Evolutionary conservation across 2,113 vertebrate genomes (phyloP).

Genomic region (Anoura caudifer): DNA sequence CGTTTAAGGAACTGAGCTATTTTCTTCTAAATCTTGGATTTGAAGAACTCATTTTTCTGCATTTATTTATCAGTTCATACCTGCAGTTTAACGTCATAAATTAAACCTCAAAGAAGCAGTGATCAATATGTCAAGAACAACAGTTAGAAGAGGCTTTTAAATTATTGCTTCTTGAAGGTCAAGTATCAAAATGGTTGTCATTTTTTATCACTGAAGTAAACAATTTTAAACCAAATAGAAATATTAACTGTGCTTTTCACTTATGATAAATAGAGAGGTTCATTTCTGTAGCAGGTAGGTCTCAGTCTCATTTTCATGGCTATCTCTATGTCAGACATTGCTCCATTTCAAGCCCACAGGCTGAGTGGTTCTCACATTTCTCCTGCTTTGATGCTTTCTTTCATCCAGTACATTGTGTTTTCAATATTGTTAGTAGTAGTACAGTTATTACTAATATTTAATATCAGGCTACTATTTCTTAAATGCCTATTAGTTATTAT

Average conservation of each 20-base stretch:
- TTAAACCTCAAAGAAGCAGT: slow-evolving; percentile 4
- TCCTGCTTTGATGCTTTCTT: background rate
- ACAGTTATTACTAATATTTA: background rate
- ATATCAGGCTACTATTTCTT: background rate
- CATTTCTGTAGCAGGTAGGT: background rate
- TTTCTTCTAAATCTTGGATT: background rate
- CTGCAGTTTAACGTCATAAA: background rate
- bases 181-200: background rate
- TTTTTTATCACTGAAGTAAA: background rate
- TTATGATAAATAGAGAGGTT: background rate
- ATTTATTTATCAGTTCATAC: background rate
- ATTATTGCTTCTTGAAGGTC: background rate
- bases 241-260: background rate
- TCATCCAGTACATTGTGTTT: background rate
- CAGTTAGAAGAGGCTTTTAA: background rate
- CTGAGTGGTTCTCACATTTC: background rate
- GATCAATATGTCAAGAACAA: background rate
- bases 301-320: background rate
- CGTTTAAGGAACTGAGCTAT: background rate
- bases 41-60: background rate
- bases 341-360: background rate
- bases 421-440: background rate
- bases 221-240: background rate
- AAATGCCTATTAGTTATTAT: background rate
- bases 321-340: fast-evolving